A percentile compares a stretch with the other conserved stretches of the same genome.
These are phyloP conservation scores for Brachyptera putata DNA, from an alignment of 2,888 invertebrate genomes.

Conservation along the genomic window DNA sequence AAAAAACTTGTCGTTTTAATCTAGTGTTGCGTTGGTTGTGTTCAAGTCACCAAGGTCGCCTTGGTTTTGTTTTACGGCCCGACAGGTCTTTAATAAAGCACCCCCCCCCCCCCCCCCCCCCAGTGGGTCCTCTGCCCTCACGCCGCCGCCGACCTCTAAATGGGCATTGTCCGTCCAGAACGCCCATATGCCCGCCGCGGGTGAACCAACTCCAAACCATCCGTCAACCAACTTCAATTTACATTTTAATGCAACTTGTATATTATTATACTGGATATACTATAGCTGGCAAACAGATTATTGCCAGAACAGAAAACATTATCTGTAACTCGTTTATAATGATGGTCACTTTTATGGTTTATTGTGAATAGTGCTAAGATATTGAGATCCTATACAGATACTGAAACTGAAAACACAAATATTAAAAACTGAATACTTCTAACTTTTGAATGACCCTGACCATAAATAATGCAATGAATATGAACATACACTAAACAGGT, in stretches of 20 bases:
- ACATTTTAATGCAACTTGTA: slow-evolving; percentile 15
- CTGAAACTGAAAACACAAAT: too few species aligned
- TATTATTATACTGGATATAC: neutral
- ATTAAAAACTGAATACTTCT: too few species aligned
- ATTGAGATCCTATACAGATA: too few species aligned
- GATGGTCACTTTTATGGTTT: too few species aligned
- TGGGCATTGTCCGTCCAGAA: slow-evolving; percentile 11
- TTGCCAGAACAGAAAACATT: neutral
- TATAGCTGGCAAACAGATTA: slow-evolving; percentile 14
- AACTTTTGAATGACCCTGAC: too few species aligned
- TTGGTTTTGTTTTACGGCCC: slow-evolving; percentile 10
- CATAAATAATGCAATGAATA: too few species aligned
- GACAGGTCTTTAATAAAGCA: slow-evolving; percentile 21
- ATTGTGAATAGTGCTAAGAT: too few species aligned
- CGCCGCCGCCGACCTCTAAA: slow-evolving; percentile 5
- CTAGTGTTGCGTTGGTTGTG: neutral
- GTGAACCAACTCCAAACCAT: slow-evolving; percentile 2
- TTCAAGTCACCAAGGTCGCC: slow-evolving; percentile 15
- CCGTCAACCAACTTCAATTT: slow-evolving; percentile 19
- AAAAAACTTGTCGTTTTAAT: slow-evolving; percentile 18
- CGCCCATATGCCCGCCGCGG: neutral
- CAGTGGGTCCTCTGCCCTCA: neutral
- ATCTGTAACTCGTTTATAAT: neutral
- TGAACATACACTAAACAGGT: too few species aligned
- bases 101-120: neutral